Evolutionary conservation across 1,140 invertebrate species (phyloP).

Genomic region (Harpegnathos saltator): DNA sequence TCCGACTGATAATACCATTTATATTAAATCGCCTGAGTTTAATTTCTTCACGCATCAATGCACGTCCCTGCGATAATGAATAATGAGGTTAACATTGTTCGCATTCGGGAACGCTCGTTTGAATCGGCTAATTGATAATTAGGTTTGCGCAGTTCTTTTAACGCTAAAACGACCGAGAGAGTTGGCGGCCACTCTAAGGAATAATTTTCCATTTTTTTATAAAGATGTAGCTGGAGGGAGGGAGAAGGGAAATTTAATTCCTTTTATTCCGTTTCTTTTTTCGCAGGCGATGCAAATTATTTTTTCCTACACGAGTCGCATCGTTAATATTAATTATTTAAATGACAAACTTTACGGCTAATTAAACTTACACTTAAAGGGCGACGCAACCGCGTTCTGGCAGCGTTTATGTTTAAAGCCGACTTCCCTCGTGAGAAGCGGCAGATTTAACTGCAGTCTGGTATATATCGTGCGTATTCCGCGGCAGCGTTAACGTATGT

Average conservation of each 20-base stretch:
- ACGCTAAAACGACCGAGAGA: not conserved
- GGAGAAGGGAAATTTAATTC: not conserved
- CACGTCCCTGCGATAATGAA: not conserved
- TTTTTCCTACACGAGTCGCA: not conserved
- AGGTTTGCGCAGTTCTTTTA: not conserved
- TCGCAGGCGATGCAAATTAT: not conserved
- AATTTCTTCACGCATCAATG: conserved; percentile 13
- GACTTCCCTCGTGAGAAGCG: conserved; percentile 15
- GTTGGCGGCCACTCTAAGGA: not conserved
- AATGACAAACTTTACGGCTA: not conserved
- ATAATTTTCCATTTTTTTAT: not conserved
- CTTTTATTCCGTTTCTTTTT: no score
- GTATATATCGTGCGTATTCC: not conserved
- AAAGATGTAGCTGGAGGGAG: not conserved
- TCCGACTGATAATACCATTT: conserved; percentile 3
- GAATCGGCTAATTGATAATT: conserved; percentile 27
- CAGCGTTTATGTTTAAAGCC: conserved; percentile 6
- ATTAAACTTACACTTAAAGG: not conserved
- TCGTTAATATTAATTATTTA: conserved; percentile 2
- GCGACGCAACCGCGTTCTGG: not conserved
- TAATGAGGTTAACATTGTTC: not conserved
- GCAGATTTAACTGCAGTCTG: conserved; percentile 22
- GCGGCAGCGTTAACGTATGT: conserved; percentile 28
- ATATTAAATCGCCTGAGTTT: not conserved
- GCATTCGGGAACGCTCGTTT: not conserved